These are phyloP conservation scores for Oryctolagus cuniculus DNA, from an alignment of 2,113 vertebrate genomes.

Conservation along the genomic window DNA sequence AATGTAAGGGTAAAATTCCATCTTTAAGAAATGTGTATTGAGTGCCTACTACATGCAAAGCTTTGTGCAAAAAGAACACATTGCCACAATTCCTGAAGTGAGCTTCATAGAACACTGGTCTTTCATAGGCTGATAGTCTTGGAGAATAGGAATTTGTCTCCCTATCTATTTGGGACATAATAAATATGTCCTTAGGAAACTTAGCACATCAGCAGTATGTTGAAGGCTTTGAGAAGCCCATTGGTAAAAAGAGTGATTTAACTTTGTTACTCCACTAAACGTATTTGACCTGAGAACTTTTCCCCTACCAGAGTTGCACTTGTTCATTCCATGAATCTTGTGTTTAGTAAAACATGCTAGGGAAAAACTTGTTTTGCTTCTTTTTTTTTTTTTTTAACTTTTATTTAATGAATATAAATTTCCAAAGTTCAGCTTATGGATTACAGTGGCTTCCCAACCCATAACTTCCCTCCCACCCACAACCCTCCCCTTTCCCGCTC, in stretches of 20 bases:
- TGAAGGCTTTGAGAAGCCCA: constrained; percentile 25
- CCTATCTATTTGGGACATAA: constrained; percentile 30
- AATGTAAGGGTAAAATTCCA: constrained; percentile 40
- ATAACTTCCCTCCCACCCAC: too few species aligned
- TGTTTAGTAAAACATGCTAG: background rate
- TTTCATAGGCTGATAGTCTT: background rate
- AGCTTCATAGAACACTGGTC: background rate
- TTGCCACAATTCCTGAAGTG: constrained; percentile 13
- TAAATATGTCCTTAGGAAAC: background rate
- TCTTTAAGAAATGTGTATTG: constrained; percentile 30
- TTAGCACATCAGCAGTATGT: background rate
- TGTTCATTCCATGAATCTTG: background rate
- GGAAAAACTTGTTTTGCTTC: constrained; percentile 1
- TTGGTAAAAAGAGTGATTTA: constrained; percentile 33
- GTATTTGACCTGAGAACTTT: constrained; percentile 30
- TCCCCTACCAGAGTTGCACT: background rate
- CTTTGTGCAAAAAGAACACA: background rate
- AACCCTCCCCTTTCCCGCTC: too few species aligned
- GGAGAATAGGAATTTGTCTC: constrained; percentile 31
- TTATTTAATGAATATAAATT: too few species aligned
- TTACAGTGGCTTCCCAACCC: too few species aligned
- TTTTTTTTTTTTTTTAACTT: too few species aligned
- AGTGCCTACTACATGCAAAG: background rate
- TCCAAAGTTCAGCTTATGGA: too few species aligned
- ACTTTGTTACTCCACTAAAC: constrained; percentile 1